Percentiles rank a stretch among this genome's conserved stretches.
These are phyloP conservation scores for Melolontha melolontha DNA, from an alignment of 2,888 invertebrate genomes.

Conservation along the genomic window DNA sequence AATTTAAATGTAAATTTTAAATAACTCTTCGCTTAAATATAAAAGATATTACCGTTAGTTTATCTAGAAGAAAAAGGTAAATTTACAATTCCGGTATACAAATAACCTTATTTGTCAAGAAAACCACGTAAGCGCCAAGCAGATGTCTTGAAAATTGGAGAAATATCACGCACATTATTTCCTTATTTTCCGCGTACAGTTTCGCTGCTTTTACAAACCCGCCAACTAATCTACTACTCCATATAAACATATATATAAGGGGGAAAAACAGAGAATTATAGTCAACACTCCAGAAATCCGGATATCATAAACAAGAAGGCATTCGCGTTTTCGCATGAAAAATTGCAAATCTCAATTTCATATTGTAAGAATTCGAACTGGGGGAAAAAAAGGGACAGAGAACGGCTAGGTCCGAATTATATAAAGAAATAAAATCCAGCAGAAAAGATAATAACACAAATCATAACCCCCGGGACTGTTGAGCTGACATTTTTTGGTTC, in stretches of 20 bases:
- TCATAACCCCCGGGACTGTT: conserved; percentile 31
- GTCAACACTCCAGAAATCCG: conserved; percentile 8
- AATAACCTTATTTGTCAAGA: too few species aligned
- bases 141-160: too few species aligned
- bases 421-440: conserved; percentile 26
- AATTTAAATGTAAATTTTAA: too few species aligned
- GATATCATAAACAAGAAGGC: conserved; percentile 28
- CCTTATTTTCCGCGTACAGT: conserved; percentile 11
- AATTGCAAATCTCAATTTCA: conserved; percentile 36
- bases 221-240: conserved; percentile 6
- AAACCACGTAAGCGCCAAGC: too few species aligned
- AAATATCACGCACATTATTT: neutral
- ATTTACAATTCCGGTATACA: too few species aligned
- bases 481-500: conserved; percentile 19
- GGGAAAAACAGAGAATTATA: conserved; percentile 7
- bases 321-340: conserved; percentile 13
- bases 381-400: neutral
- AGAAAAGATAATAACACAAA: conserved; percentile 34
- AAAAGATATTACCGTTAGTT: too few species aligned
- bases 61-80: too few species aligned
- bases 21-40: too few species aligned
- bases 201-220: conserved; percentile 11
- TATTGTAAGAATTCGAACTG: conserved; percentile 4
- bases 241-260: conserved; percentile 16
- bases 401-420: conserved; percentile 6